phyloP scores from a whole-genome alignment of 2,888 invertebrate genomes.

The Tenthredo mesomela region DNA sequence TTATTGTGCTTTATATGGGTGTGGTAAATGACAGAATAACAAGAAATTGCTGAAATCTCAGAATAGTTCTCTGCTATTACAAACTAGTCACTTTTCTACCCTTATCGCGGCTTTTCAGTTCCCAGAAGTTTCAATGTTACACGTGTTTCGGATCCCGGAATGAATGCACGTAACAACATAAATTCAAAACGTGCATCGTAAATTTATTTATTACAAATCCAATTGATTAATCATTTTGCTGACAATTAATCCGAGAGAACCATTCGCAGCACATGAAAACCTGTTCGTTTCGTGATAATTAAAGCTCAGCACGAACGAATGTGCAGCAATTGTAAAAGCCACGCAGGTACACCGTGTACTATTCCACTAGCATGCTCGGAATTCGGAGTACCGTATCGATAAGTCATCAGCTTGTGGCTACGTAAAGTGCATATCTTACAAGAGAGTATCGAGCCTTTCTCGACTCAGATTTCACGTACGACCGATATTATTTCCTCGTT shows the following conservation, averaged over 20 bases:
- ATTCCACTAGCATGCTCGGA: conserved; percentile 3
- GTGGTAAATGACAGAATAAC: conserved; percentile 11
- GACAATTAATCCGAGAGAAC: neutral
- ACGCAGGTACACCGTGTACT: conserved; percentile 27
- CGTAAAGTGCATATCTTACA: conserved; percentile 41
- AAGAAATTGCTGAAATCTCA: neutral
- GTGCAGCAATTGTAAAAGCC: conserved; percentile 23
- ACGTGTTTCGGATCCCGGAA: neutral
- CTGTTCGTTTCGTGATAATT: neutral
- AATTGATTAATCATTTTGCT: conserved; percentile 24
- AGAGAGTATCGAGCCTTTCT: conserved; percentile 38
- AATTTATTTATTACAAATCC: neutral
- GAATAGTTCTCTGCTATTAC: neutral
- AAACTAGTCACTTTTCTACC: neutral
- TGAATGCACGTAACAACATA: neutral
- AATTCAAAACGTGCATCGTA: conserved; percentile 2
- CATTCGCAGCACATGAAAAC: conserved; percentile 3
- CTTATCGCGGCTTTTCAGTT: neutral
- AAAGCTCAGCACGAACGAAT: neutral
- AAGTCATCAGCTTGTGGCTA: conserved; percentile 38
- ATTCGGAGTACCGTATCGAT: conserved; percentile 21
- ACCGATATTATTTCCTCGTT: conserved; percentile 38
- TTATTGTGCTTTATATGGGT: neutral
- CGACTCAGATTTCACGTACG: conserved; percentile 9
- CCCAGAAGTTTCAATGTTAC: neutral